A percentile compares a stretch with the other conserved stretches of the same genome.
phyloP scores from a whole-genome alignment of 2,888 invertebrate genomes.

The Cantharis rustica region DNA sequence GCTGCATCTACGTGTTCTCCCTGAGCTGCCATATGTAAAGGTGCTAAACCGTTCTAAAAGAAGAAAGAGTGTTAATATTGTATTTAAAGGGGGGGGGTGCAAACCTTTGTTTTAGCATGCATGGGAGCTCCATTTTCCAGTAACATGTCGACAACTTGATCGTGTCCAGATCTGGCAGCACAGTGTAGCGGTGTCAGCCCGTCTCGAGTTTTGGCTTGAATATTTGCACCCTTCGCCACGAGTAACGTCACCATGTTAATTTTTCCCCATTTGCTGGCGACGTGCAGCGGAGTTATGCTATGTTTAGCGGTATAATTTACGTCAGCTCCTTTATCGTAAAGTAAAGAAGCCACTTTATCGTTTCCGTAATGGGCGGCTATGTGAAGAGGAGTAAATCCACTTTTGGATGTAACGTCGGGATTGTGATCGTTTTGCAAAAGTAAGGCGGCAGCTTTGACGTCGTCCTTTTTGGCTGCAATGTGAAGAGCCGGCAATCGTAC shows the following conservation, averaged over 20 bases:
- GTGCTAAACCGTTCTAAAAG: slow-evolving; percentile 85
- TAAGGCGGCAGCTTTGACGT: slow-evolving; percentile 92
- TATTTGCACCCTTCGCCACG: slow-evolving; percentile 86
- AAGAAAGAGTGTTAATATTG: background rate
- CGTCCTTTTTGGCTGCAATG: slow-evolving; percentile 98
- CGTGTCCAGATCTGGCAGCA: slow-evolving; percentile 95
- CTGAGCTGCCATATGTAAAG: slow-evolving; percentile 98
- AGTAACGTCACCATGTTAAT: slow-evolving; percentile 89
- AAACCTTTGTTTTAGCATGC: slow-evolving; percentile 91
- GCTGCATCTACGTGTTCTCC: slow-evolving; percentile 98
- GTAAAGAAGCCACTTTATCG: slow-evolving; percentile 86
- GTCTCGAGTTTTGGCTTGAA: slow-evolving; percentile 92
- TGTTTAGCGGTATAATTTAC: slow-evolving; percentile 97
- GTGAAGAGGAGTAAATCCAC: slow-evolving; percentile 97
- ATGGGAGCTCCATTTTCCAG: slow-evolving; percentile 91
- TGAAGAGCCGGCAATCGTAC: slow-evolving; percentile 95
- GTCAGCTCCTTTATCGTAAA: slow-evolving; percentile 91
- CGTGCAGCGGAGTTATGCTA: slow-evolving; percentile 97
- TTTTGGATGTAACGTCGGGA: slow-evolving; percentile 95
- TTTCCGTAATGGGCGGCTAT: slow-evolving; percentile 99
- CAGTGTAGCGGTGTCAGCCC: slow-evolving; percentile 96
- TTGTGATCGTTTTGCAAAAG: slow-evolving; percentile 94
- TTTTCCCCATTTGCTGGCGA: slow-evolving; percentile 99
- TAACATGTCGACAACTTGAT: slow-evolving; percentile 88
- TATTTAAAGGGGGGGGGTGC: slow-evolving; percentile 2